These are phyloP conservation scores for Tipula unca DNA, from an alignment of 2,888 invertebrate genomes.

Conservation along the genomic window DNA sequence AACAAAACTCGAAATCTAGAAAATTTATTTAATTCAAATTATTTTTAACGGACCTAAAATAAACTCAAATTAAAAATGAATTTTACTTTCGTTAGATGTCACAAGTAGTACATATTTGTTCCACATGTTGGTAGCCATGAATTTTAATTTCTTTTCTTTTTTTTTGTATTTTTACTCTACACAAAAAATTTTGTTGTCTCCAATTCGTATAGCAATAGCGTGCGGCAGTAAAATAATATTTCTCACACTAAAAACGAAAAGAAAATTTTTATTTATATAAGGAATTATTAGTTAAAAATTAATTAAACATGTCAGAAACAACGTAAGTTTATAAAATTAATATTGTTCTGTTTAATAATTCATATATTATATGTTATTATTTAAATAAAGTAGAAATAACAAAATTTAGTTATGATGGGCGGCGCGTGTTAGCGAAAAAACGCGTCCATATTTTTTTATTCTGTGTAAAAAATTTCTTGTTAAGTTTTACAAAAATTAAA, in stretches of 20 bases:
- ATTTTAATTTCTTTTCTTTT: too few species aligned
- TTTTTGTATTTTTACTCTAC: neutral
- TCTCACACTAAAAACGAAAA: neutral
- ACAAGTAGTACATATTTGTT: neutral
- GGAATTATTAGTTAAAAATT: constrained; percentile 1
- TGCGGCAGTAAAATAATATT: neutral
- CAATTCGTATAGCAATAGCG: constrained; percentile 4
- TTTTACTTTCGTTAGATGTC: neutral
- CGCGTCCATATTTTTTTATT: constrained; percentile 16
- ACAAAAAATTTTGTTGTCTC: constrained; percentile 8
- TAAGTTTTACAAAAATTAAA: neutral
- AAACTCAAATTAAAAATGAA: too few species aligned
- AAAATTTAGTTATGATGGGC: neutral
- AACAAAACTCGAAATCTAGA: too few species aligned
- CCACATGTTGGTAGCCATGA: neutral
- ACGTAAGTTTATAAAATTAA: constrained; percentile 15
- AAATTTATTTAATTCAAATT: too few species aligned
- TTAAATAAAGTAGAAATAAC: neutral
- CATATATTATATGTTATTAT: neutral
- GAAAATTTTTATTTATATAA: constrained; percentile 14
- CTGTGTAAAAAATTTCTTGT: neutral
- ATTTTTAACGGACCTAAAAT: too few species aligned
- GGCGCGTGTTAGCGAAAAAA: constrained; percentile 8
- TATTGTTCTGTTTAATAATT: neutral
- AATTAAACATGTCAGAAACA: constrained; percentile 16